A percentile compares a stretch with the other conserved stretches of the same genome.
These are phyloP conservation scores for Lepidochitona cinerea DNA, from an alignment of 2,888 invertebrate genomes.

Conservation along the genomic window DNA sequence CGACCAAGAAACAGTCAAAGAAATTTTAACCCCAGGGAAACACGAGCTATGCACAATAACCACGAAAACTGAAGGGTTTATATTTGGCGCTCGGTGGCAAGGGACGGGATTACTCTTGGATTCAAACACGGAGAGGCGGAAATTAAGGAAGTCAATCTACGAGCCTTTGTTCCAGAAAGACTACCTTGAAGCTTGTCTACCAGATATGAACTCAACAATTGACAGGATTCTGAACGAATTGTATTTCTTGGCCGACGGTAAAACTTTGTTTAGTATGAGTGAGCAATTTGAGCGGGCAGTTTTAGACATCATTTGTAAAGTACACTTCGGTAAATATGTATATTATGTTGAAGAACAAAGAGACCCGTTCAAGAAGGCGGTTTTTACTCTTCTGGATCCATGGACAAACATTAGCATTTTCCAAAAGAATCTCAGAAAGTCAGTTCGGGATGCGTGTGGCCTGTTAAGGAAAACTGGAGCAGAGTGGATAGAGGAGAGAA, in stretches of 20 bases:
- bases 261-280: background rate
- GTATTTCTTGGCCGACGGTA: background rate
- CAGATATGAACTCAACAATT: background rate
- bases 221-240: background rate
- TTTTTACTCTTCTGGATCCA: background rate
- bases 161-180: background rate
- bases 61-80: background rate
- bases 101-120: background rate
- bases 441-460: background rate
- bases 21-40: background rate
- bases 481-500: background rate
- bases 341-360: background rate
- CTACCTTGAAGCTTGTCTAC: background rate
- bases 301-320: background rate
- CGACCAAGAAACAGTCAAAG: background rate
- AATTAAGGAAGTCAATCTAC: background rate
- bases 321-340: background rate
- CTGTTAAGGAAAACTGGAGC: background rate
- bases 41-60: background rate
- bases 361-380: background rate
- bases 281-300: background rate
- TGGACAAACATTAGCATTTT: background rate
- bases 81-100: background rate
- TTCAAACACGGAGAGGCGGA: background rate
- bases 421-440: background rate